Conservation (phyloP, 2,113 vertebrate species). For the Leucoraja erinaceus region DNA sequence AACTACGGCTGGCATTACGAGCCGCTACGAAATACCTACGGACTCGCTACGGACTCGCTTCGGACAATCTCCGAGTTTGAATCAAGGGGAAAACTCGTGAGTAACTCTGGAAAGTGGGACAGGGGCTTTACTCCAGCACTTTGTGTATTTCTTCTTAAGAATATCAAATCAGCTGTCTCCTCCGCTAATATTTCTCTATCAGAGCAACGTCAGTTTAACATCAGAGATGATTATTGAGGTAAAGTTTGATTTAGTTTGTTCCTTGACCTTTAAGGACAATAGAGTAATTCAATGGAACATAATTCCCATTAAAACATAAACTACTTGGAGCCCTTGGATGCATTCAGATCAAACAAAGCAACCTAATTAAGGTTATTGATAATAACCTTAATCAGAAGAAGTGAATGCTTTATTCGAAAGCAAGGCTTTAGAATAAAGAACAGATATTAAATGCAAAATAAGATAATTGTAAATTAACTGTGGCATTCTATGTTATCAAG, state of each 20-base stretch:
- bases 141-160: no score
- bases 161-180: neutral
- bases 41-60: no score
- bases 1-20: no score
- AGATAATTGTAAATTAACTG: neutral
- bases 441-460: neutral
- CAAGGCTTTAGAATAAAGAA: neutral
- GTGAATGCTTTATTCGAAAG: neutral
- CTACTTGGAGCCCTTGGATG: neutral
- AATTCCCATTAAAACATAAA: slow-evolving; percentile 25
- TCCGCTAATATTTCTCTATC: neutral
- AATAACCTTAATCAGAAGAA: neutral
- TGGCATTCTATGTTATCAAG: neutral
- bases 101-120: no score
- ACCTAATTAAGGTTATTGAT: neutral
- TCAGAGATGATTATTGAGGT: neutral
- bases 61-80: no score
- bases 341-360: slow-evolving; percentile 13
- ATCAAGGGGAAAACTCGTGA: no score
- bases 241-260: neutral
- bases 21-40: no score
- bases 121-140: no score
- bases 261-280: neutral
- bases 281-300: neutral
- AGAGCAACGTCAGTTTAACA: neutral